phyloP scores from a whole-genome alignment of 2,888 invertebrate genomes.

The Ennomos quercinarius region DNA sequence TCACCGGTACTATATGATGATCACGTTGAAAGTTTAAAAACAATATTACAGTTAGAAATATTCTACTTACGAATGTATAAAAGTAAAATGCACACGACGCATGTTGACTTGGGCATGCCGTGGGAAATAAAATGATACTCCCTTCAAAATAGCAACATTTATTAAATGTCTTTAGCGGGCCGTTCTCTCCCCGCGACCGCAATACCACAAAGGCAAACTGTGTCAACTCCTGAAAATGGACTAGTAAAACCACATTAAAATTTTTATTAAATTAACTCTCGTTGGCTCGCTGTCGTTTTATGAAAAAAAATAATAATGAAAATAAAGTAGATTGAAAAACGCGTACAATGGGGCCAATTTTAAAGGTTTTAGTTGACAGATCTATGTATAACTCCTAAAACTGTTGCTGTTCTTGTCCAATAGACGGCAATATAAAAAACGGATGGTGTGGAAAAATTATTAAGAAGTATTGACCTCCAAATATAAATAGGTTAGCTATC shows the following conservation, averaged over 20 bases:
- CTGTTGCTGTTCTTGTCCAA: no score
- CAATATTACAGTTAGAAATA: no score
- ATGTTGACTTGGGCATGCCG: no score
- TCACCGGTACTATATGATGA: neutral
- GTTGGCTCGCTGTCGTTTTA: slow-evolving; percentile 25
- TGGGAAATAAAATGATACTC: slow-evolving; percentile 7
- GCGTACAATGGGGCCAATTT: no score
- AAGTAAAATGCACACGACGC: no score
- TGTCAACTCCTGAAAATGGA: slow-evolving; percentile 32
- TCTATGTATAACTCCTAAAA: no score
- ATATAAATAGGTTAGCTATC: no score
- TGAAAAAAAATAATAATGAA: slow-evolving; percentile 29
- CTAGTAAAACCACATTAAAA: slow-evolving; percentile 37
- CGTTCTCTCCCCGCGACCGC: slow-evolving; percentile 21
- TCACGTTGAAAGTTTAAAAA: neutral
- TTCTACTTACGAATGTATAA: no score
- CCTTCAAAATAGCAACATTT: slow-evolving; percentile 10
- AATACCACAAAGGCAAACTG: slow-evolving; percentile 24
- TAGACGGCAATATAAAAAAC: no score
- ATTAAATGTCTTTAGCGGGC: slow-evolving; percentile 6
- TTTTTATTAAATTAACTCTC: slow-evolving; percentile 35
- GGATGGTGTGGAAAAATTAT: no score
- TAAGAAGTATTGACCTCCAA: no score
- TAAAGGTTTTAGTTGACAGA: no score
- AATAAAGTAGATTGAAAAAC: slow-evolving; percentile 15